A percentile compares a stretch with the other conserved stretches of the same genome.
Evolutionary conservation across 1,140 invertebrate species (phyloP).

Genomic region (Drosophila saltans): DNA sequence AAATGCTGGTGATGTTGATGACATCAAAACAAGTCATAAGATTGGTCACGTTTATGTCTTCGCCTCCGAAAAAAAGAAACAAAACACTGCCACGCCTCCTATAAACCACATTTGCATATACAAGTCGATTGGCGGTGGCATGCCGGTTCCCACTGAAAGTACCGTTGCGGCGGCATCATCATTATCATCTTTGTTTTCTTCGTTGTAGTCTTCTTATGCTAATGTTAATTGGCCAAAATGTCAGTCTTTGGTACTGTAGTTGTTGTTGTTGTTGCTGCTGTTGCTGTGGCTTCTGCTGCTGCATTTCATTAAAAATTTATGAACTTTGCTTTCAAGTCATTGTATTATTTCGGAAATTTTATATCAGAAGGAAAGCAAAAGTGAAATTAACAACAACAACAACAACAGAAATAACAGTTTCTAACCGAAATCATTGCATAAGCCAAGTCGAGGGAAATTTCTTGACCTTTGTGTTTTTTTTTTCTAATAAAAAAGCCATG

Average conservation of each 20-base stretch:
- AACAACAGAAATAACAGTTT: conserved; percentile 32
- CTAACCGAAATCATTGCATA: conserved; percentile 40
- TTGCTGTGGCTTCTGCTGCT: not conserved
- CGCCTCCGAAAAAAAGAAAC: conserved; percentile 28
- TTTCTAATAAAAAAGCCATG: not conserved
- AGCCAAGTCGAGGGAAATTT: conserved; percentile 35
- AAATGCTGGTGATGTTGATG: conserved; percentile 23
- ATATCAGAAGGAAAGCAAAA: conserved; percentile 61
- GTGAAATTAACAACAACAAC: conserved; percentile 46
- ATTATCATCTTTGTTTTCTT: conserved; percentile 34
- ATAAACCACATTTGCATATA: conserved; percentile 47
- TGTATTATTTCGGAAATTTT: conserved; percentile 42
- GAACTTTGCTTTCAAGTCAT: conserved; percentile 23
- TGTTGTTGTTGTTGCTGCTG: too few species aligned
- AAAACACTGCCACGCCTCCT: conserved; percentile 17
- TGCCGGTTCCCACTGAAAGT: conserved; percentile 33
- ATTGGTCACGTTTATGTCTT: conserved; percentile 70
- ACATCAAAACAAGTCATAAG: conserved; percentile 55
- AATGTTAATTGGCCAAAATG: conserved; percentile 66
- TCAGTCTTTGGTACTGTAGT: conserved; percentile 3
- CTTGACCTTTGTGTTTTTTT: conserved; percentile 24
- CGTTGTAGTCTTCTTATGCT: conserved; percentile 53
- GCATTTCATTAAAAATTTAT: conserved; percentile 55
- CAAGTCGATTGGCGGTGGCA: conserved; percentile 22
- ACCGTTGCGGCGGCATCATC: conserved; percentile 26